These are phyloP conservation scores for Rostratula benghalensis DNA, from an alignment of 2,113 vertebrate genomes.

Conservation along the genomic window DNA sequence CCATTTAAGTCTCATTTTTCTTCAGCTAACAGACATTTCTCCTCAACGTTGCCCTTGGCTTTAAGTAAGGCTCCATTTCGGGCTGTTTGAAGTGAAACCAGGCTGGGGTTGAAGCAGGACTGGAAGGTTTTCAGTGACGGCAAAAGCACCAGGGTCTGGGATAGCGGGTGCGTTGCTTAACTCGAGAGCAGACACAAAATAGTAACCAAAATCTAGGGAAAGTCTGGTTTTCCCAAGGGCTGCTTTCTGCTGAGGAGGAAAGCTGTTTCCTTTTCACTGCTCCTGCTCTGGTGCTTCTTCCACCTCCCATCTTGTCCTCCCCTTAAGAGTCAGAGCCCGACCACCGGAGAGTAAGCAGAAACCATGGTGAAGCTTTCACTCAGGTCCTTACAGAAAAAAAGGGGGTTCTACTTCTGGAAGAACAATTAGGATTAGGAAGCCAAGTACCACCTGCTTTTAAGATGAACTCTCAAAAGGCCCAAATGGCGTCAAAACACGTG, in stretches of 20 bases:
- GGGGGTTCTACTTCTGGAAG: neutral
- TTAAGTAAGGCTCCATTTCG: neutral
- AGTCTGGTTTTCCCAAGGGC: neutral
- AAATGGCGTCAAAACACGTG: neutral
- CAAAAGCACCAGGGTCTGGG: neutral
- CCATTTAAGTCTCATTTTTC: constrained; percentile 13
- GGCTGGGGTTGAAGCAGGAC: neutral
- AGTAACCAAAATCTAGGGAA: neutral
- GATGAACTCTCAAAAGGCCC: neutral
- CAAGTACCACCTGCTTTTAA: neutral
- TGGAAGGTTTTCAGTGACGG: neutral
- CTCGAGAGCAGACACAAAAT: neutral
- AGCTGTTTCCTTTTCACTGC: neutral
- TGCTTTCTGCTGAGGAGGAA: neutral
- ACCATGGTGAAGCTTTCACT: neutral
- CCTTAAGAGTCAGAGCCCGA: neutral
- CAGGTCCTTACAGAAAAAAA: neutral
- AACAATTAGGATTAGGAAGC: neutral
- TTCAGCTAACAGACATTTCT: neutral
- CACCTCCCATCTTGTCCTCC: neutral
- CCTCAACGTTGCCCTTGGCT: neutral
- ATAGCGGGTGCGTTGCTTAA: neutral
- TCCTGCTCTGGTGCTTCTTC: neutral
- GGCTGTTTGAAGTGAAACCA: neutral
- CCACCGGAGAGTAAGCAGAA: neutral